These are phyloP conservation scores for Fregata magnificens DNA, from an alignment of 2,113 vertebrate genomes.

Conservation along the genomic window DNA sequence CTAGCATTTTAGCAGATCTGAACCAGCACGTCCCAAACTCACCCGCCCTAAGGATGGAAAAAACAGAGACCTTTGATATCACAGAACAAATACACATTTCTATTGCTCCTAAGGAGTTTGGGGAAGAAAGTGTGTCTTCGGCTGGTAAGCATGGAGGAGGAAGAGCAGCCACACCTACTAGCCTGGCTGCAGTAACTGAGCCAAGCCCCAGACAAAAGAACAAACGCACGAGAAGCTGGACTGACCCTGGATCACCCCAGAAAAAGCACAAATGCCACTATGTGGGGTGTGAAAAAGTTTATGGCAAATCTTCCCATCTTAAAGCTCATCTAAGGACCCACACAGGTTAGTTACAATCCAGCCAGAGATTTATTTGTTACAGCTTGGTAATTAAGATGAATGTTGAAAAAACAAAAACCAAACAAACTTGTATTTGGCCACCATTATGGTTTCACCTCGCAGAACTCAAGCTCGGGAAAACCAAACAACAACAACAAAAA, in stretches of 20 bases:
- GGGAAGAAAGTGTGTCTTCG: constrained; percentile 45
- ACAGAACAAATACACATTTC: constrained; percentile 73
- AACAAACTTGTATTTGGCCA: constrained; percentile 36
- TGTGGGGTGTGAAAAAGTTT: constrained; percentile 98
- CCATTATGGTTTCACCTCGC: constrained; percentile 8
- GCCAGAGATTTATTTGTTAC: constrained; percentile 47
- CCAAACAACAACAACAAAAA: not conserved
- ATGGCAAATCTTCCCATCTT: constrained; percentile 98
- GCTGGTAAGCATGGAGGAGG: constrained; percentile 74
- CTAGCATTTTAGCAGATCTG: constrained; percentile 93
- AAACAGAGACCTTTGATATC: constrained; percentile 72
- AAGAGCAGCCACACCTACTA: constrained; percentile 89
- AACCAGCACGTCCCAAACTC: constrained; percentile 88
- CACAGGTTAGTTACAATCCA: constrained; percentile 90
- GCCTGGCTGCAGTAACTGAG: constrained; percentile 74
- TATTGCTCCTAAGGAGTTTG: constrained; percentile 36
- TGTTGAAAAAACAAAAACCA: not conserved
- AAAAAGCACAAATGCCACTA: constrained; percentile 99
- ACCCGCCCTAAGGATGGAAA: constrained; percentile 76
- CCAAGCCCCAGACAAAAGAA: constrained; percentile 92
- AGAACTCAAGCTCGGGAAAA: constrained; percentile 10
- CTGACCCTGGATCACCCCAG: constrained; percentile 89
- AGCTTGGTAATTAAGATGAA: constrained; percentile 47
- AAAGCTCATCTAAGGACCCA: constrained; percentile 99
- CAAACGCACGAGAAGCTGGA: constrained; percentile 84